Base-by-base conservation (phyloP, 2,113 vertebrate genomes). In the Pogona vitticeps region DNA sequence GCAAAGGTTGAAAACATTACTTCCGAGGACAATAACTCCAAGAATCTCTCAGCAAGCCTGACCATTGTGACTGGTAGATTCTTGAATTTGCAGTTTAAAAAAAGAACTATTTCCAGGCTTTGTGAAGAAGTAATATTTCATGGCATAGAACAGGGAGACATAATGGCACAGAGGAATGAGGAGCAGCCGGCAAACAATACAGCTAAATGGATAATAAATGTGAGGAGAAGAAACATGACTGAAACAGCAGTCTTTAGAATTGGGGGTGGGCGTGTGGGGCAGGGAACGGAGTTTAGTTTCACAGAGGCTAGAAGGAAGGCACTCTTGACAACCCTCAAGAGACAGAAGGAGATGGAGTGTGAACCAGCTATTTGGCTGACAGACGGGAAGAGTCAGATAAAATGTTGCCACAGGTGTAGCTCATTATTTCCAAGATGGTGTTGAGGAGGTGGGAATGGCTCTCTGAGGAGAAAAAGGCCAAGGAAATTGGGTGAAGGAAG, bases 331-430 rank as follows among this genome's bases (percentile, higher is more conserved):
- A 76, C 87, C 18, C 52, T 33, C 21, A 26, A 61, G 82, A 80
- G 23, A 83, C 7, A 7, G 61, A 88, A 87, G 14, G 65, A 40
- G 76, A 86, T 10, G 87, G 13, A 42, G 36, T 63, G 26, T 76
- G 13, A 80, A 0, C 33, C 52, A 78, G 33, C 8, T 28, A 0
- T 76, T 88, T 91, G 85, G 76, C 68, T 88, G 6, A 31, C 46
- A 84, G 76, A 82, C 81, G 72, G 15, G 33, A 78, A 89, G 84
- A 61, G 18, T 10, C 81, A 56, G 14, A 33, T 40, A 76, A 92
- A 92, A 84, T 38, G 33, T 31, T 89, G 15, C 12, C 80, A 59
- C 46, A 85, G 52, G 31, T 90, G 58, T 28, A 52, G 40, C 61
- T 91, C 17, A 14, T 86, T 85, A 58, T 71, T 72, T 77, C 17